These are phyloP conservation scores for Acholoe squamosa DNA, from an alignment of 2,888 invertebrate species.

Conservation along the genomic window DNA sequence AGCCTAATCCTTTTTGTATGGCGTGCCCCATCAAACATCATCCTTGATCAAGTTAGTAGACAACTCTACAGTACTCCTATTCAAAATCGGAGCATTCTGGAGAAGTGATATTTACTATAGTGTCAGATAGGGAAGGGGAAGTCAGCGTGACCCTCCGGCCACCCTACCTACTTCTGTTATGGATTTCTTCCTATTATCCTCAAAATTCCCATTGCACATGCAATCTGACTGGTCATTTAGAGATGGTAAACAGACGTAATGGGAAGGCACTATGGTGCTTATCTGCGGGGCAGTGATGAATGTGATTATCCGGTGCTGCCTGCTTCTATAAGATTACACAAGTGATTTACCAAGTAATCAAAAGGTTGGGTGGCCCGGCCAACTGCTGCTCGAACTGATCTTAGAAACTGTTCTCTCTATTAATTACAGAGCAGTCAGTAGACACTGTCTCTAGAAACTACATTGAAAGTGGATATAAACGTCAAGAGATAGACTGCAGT, in stretches of 20 bases:
- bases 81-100: too few relatives aligned
- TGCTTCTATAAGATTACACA: background rate
- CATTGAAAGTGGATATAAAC: too few relatives aligned
- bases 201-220: background rate
- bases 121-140: too few relatives aligned
- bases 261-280: slow-evolving; percentile 13
- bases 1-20: too few relatives aligned
- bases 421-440: background rate
- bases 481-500: too few relatives aligned
- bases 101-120: too few relatives aligned
- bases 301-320: background rate
- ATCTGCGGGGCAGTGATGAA: slow-evolving; percentile 41
- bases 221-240: slow-evolving; percentile 41
- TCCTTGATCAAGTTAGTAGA: too few relatives aligned
- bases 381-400: background rate
- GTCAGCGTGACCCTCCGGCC: too few relatives aligned
- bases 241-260: slow-evolving; percentile 53
- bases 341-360: slow-evolving; percentile 6
- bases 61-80: too few relatives aligned
- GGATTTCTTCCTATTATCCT: too few relatives aligned
- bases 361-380: background rate
- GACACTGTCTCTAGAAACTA: background rate
- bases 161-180: too few relatives aligned
- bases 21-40: too few relatives aligned
- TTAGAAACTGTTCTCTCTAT: background rate